A percentile compares a stretch with the other conserved stretches of the same genome.
Conservation (phyloP, 2,888 invertebrate species). For the Creontiades dilutus region DNA sequence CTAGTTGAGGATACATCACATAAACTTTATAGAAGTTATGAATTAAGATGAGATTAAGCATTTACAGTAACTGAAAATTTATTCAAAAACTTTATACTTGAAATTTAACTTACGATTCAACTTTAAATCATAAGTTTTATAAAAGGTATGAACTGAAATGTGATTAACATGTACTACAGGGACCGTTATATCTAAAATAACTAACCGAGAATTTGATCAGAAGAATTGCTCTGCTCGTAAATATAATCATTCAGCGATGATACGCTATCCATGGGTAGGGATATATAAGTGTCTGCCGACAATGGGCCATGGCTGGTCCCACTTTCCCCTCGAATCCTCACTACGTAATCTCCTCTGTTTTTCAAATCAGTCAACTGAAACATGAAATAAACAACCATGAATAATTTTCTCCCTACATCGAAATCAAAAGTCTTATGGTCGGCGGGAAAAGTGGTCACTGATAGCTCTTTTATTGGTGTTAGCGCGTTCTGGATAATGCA, state of each 20-base stretch:
- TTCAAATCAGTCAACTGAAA: slow-evolving; percentile 78
- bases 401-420: neutral
- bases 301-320: slow-evolving; percentile 80
- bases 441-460: too few species aligned
- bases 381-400: neutral
- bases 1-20: too few species aligned
- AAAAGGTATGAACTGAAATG: too few species aligned
- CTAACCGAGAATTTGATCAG: slow-evolving; percentile 75
- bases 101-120: too few species aligned
- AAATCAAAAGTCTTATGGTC: neutral
- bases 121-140: too few species aligned
- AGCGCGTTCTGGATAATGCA: too few species aligned
- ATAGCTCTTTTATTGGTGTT: too few species aligned
- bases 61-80: too few species aligned
- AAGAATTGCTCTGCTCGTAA: slow-evolving; percentile 28
- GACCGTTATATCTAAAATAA: neutral
- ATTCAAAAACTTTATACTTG: too few species aligned
- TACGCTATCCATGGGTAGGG: slow-evolving; percentile 76
- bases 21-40: too few species aligned
- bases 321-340: slow-evolving; percentile 80
- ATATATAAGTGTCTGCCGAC: slow-evolving; percentile 78
- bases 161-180: too few species aligned
- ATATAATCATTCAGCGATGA: slow-evolving; percentile 49
- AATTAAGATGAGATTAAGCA: too few species aligned
- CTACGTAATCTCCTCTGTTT: slow-evolving; percentile 79